Evolutionary conservation across 1,140 invertebrate genomes (phyloP).

Genomic region (Papilio glaucus): DNA sequence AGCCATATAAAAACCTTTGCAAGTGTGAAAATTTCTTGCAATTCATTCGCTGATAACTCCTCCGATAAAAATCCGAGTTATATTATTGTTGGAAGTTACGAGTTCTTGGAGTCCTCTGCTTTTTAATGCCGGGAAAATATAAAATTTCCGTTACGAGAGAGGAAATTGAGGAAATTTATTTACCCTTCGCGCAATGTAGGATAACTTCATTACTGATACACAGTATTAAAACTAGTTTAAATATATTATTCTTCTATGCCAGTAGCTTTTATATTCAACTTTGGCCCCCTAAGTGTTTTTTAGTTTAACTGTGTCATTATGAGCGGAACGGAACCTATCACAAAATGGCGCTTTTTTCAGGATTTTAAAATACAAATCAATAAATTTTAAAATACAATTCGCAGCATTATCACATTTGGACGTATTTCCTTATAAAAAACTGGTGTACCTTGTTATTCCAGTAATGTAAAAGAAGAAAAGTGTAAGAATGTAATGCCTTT

Average conservation of each 20-base stretch:
- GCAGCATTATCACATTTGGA: no score
- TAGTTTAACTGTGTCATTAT: no score
- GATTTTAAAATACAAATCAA: no score
- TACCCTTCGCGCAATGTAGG: constrained; percentile 2
- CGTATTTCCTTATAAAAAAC: no score
- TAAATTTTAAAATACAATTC: no score
- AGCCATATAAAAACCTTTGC: constrained; percentile 32
- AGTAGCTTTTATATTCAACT: neutral
- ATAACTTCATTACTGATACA: constrained; percentile 3
- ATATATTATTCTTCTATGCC: neutral
- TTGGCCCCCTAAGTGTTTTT: no score
- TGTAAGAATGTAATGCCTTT: no score
- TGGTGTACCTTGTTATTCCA: no score
- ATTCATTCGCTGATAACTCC: constrained; percentile 33
- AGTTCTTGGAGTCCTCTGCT: constrained; percentile 21
- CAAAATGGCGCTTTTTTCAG: no score
- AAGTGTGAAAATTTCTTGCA: constrained; percentile 38
- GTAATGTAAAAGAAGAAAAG: no score
- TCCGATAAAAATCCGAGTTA: constrained; percentile 15
- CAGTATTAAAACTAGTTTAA: neutral
- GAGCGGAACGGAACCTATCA: no score
- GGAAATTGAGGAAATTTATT: constrained; percentile 28
- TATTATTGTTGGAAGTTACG: neutral
- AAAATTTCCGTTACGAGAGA: constrained; percentile 23
- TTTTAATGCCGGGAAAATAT: constrained; percentile 25